Evolutionary conservation across 2,797 vertebrate species (phyloP).

Genomic region (Hemitrygon akajei): DNA sequence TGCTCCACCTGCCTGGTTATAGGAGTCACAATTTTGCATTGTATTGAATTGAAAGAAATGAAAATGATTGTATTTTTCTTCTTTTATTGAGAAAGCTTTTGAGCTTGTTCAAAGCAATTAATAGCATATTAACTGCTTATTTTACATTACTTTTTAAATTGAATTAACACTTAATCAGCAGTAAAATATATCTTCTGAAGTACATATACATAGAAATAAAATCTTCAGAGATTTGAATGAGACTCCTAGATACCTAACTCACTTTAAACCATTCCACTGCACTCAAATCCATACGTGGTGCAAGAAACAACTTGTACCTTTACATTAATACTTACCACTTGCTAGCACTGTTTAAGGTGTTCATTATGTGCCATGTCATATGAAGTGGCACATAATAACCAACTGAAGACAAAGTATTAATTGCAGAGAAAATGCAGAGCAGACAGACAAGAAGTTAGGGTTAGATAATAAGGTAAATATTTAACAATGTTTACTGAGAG

Average conservation of each 20-base stretch:
- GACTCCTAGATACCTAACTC: neutral
- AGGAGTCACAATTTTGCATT: neutral
- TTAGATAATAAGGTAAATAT: too few relatives aligned
- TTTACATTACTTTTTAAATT: neutral
- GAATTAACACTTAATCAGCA: neutral
- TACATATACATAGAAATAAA: neutral
- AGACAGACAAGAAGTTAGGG: too few relatives aligned
- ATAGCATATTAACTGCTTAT: too few relatives aligned
- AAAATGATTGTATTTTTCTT: neutral
- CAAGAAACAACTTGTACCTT: too few relatives aligned
- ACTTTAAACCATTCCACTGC: neutral
- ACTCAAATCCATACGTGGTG: too few relatives aligned
- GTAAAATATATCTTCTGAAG: neutral
- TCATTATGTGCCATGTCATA: too few relatives aligned
- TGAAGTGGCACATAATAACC: too few relatives aligned
- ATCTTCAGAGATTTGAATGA: neutral
- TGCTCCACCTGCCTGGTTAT: slow-evolving; percentile 38
- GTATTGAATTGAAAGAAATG: neutral
- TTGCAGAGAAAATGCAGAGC: too few relatives aligned
- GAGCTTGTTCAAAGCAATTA: neutral
- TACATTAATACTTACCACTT: neutral
- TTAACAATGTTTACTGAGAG: too few relatives aligned
- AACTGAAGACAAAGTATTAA: too few relatives aligned
- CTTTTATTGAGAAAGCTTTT: too few relatives aligned
- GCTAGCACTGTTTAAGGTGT: neutral